Base-by-base conservation (phyloP, 2,797 vertebrate species). In the Pelobates cultripes region DNA sequence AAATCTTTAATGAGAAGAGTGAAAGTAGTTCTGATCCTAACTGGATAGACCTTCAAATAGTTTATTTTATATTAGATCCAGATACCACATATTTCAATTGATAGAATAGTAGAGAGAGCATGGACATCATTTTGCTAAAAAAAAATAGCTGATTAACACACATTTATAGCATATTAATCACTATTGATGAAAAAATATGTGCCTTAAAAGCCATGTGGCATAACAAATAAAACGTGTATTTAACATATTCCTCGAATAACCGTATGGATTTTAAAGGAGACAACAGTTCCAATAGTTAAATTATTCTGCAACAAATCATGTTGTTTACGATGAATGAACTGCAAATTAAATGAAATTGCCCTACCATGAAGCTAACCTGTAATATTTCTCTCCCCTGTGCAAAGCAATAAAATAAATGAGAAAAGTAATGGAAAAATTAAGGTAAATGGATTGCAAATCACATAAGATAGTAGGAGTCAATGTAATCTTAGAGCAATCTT, bases 301-400 rank as follows among this genome's bases (percentile, higher is more conserved):
- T n/a, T 69, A 43, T 43, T 44, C 76, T 60, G 41, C n/a, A 60
- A 70, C 66, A 70, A 69, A 60, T 40, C 51, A 70, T 70, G 66
- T 70, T 60, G 66, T 78, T 78, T 78, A 60, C 76, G 70, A 78
- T 69, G 55, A 70, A 69, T 69, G 76, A 57, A 43, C 28, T 60
- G 76, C 66, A 78, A 78, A 78, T 78, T 69, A 70, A 78, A 78
- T 78, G 66, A 70, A 60, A 78, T 43, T 77, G 75, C 15, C 44
- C 13, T 77, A 69, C 75, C 10, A 68, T 70, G 66, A 55, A 69
- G 55, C 66, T 69, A 57, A 69, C 53, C 66, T 69, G 51, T 43
- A 44, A 69, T 70, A 69, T 78, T 69, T 55, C 41, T 69, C 64
- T 77, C 64, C 41, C 66, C 41, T 70, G 75, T 70, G 75, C 66